Evolutionary conservation across 2,797 vertebrate genomes (phyloP).

Genomic region (Parotocinclus haroldoi): DNA sequence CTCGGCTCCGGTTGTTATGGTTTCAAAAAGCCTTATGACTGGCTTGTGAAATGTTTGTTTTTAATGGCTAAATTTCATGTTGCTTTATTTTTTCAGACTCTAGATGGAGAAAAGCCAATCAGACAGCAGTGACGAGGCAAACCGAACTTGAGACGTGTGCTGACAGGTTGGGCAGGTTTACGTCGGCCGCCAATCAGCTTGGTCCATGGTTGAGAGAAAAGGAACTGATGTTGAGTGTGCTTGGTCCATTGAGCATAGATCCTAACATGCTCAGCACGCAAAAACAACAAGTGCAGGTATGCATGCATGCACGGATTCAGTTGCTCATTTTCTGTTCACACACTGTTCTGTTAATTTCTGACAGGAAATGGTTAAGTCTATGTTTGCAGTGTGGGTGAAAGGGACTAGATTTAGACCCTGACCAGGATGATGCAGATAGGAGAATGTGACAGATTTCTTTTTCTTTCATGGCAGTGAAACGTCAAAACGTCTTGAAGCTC

Average conservation of each 20-base stretch:
- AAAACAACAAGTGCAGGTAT: conserved; percentile 95
- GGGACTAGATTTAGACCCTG: too few species aligned
- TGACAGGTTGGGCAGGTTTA: conserved; percentile 85
- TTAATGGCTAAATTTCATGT: conserved; percentile 6
- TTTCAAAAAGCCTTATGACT: conserved; percentile 21
- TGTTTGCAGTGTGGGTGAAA: too few species aligned
- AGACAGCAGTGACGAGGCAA: conserved; percentile 82
- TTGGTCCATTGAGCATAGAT: conserved; percentile 95
- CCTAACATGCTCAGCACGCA: conserved; percentile 97
- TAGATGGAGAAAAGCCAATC: conserved; percentile 85
- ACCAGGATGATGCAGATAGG: too few species aligned
- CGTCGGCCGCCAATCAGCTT: conserved; percentile 84
- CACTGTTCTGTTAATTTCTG: too few species aligned
- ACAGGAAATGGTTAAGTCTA: too few species aligned
- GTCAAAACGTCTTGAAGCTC: too few species aligned
- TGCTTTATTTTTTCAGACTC: conserved; percentile 68
- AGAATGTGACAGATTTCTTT: too few species aligned
- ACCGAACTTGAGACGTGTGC: conserved; percentile 88
- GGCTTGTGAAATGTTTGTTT: conserved; percentile 3
- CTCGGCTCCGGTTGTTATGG: conserved; percentile 24
- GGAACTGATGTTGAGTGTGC: conserved; percentile 98
- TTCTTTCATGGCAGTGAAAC: too few species aligned
- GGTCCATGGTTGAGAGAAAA: conserved; percentile 94
- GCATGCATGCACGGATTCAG: neutral
- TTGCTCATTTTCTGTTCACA: too few species aligned